Base-by-base conservation (phyloP, 2,888 invertebrate genomes). In the Acleris emargana region DNA sequence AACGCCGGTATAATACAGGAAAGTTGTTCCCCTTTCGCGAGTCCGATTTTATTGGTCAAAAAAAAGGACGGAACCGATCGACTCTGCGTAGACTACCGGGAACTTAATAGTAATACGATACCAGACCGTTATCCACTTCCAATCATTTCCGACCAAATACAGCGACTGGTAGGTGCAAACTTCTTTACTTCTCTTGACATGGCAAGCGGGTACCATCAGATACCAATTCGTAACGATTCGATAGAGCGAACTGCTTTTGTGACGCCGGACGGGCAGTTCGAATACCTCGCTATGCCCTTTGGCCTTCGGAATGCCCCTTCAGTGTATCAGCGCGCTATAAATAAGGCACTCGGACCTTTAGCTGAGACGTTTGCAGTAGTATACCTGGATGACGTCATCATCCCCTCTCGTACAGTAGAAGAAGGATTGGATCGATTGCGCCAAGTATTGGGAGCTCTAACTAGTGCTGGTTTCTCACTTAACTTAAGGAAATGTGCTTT, bases 251-350 rank as follows among this genome's bases (percentile, higher is more conserved):
- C 80, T 1, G 70, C 57, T 2, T 57, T 57, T 25, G 11, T 57
- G 2, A 57, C 45, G 6, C 25, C 25, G 4, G 25, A 45, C 79
- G 79, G 80, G 42, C 83, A 83, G 50, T 82, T 71, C 69, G 79
- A 84, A 70, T 80, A 82, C 67, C 58, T 74, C 32, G 72, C 67
- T 67, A 74, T 75, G 28, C 84, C 82, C 0, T 86, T 86, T 75
- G 83, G 84, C 9, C 64, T 82, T 6, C n/a, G 76, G 73, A 82
- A 79, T 60, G 68, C 73, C 2, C 80, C 81, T 18, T 68, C 78
- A 2, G 76, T 77, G 3, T 83, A 83, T 62, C 76, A 76, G 59
- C 47, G 79, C 1, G 62, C 67, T 3, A 22, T 58, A 3, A 32
- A 47, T 4, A 54, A 67, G 3, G 62, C 62, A 11, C 28, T 67